Evolutionary conservation across 2,888 invertebrate species (phyloP).

Genomic region (Teleiodes luculella): DNA sequence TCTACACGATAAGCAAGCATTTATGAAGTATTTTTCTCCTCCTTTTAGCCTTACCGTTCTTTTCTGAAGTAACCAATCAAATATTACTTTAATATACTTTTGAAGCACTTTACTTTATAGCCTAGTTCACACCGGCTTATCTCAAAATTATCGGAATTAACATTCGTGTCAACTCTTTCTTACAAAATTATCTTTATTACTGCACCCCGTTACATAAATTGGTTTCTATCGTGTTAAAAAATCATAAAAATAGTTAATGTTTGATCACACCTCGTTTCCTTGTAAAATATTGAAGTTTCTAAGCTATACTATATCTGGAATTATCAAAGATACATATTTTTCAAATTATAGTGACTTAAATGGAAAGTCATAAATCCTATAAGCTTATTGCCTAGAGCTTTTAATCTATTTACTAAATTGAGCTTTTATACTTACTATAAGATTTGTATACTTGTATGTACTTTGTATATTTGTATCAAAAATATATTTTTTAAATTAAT

Average conservation of each 20-base stretch:
- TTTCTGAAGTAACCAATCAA: too few species aligned
- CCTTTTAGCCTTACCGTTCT: too few species aligned
- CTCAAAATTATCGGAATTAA: slow-evolving; percentile 7
- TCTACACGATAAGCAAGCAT: too few species aligned
- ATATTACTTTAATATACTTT: too few species aligned
- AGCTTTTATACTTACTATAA: too few species aligned
- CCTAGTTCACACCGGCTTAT: slow-evolving; percentile 1
- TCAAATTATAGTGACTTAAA: neutral
- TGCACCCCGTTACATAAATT: slow-evolving; percentile 9
- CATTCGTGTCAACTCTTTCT: slow-evolving; percentile 6
- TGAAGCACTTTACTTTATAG: neutral
- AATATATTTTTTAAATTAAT: too few species aligned
- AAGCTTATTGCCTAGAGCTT: neutral
- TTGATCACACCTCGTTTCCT: neutral
- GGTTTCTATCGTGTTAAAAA: slow-evolving; percentile 4
- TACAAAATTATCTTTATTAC: slow-evolving; percentile 9
- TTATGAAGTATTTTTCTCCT: too few species aligned
- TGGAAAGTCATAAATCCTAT: too few species aligned
- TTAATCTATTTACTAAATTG: too few species aligned
- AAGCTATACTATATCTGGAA: neutral
- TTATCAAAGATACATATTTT: too few species aligned
- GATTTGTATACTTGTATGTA: too few species aligned
- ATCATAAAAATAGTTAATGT: slow-evolving; percentile 1
- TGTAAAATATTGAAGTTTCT: neutral
- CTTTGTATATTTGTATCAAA: too few species aligned